A percentile compares a stretch with the other conserved stretches of the same genome.
These are phyloP conservation scores for Tretioscincus oriximinensis DNA, from an alignment of 2,113 vertebrate species.

Conservation along the genomic window DNA sequence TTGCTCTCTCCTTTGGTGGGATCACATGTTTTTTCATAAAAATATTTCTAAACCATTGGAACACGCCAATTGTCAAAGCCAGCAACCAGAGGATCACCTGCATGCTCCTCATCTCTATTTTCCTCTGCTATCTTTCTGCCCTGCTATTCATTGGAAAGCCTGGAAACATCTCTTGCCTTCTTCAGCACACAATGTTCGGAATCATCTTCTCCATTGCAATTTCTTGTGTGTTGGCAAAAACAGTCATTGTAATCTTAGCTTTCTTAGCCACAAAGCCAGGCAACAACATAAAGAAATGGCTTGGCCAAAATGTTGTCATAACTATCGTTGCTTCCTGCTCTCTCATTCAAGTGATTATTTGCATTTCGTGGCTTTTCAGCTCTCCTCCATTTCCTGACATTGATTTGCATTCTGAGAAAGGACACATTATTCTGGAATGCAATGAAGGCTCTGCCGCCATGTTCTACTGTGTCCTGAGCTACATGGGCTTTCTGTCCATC, in stretches of 20 bases:
- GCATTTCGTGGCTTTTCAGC: background rate
- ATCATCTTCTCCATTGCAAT: background rate
- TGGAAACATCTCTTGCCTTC: background rate
- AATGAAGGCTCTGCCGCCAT: background rate
- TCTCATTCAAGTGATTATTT: background rate
- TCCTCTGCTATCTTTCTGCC: background rate
- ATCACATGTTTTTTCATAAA: background rate
- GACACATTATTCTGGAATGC: background rate
- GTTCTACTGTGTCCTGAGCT: constrained; percentile 4
- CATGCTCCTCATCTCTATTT: background rate
- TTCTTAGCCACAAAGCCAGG: constrained; percentile 1
- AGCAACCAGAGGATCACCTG: background rate
- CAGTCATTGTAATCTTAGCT: background rate
- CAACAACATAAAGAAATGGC: background rate
- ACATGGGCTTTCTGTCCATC: background rate
- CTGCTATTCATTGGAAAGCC: constrained; percentile 10
- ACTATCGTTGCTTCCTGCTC: background rate
- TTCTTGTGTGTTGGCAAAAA: constrained; percentile 21
- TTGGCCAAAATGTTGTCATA: background rate
- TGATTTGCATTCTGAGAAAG: background rate
- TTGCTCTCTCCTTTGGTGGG: background rate
- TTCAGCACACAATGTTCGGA: background rate
- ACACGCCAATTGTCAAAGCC: background rate
- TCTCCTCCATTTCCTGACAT: background rate
- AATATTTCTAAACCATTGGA: background rate